Evolutionary conservation across 2,113 vertebrate species (phyloP).

Genomic region (Xiphophorus maculatus): DNA sequence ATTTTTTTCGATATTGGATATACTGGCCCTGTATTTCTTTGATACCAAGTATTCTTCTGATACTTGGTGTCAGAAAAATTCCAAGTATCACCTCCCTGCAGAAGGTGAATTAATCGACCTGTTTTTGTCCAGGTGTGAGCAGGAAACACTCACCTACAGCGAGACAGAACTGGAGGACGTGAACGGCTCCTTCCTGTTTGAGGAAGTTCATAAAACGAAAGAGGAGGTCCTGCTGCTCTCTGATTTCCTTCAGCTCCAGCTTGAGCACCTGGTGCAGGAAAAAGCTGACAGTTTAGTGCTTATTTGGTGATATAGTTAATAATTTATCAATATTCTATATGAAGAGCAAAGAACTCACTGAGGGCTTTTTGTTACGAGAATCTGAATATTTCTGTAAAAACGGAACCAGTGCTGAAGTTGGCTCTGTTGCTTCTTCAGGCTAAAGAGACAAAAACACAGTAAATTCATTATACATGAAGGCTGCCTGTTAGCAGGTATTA

Average conservation of each 20-base stretch:
- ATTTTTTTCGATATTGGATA: too few species aligned
- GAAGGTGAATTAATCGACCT: too few species aligned
- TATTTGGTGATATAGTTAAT: not conserved
- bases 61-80: too few species aligned
- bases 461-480: not conserved
- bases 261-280: conserved; percentile 85
- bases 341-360: conserved; percentile 80
- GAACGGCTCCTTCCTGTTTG: conserved; percentile 95
- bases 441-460: conserved; percentile 48
- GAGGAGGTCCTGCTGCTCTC: conserved; percentile 94
- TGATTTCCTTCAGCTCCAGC: conserved; percentile 93
- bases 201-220: conserved; percentile 99
- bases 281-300: not conserved
- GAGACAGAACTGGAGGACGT: conserved; percentile 96
- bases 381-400: conserved; percentile 96
- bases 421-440: conserved; percentile 92
- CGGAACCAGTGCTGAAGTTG: conserved; percentile 86
- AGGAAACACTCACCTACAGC: conserved; percentile 86
- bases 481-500: too few species aligned
- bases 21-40: too few species aligned
- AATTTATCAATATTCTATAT: too few species aligned
- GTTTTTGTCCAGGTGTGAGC: not conserved
- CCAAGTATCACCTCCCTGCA: too few species aligned
- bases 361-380: conserved; percentile 88
- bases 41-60: too few species aligned